Percentiles rank a stretch among this genome's conserved stretches.
phyloP scores from a whole-genome alignment of 2,888 invertebrate genomes.

The Habroteleia sp. region DNA sequence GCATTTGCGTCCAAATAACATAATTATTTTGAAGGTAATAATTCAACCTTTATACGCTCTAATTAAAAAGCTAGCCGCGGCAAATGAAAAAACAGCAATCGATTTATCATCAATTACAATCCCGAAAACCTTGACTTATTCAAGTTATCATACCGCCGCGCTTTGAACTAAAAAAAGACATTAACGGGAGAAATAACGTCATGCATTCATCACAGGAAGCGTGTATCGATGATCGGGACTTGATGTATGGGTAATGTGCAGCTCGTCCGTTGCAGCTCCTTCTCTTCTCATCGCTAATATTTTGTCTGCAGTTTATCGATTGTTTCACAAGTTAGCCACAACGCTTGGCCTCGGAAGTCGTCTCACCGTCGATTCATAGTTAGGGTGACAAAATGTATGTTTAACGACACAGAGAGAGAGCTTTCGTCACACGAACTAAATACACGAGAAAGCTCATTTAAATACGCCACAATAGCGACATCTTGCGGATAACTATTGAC shows the following conservation, averaged over 20 bases:
- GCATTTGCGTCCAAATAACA: too few species aligned
- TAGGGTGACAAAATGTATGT: constrained; percentile 72
- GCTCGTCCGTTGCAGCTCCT: constrained; percentile 29
- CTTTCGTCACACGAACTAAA: constrained; percentile 71
- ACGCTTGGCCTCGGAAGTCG: constrained; percentile 48
- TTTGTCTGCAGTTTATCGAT: constrained; percentile 59
- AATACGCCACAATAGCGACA: constrained; percentile 75
- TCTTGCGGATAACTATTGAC: constrained; percentile 60
- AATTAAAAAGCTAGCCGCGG: constrained; percentile 1
- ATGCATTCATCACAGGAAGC: constrained; percentile 26
- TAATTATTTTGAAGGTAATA: too few species aligned
- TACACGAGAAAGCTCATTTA: constrained; percentile 77
- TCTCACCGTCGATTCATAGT: constrained; percentile 55
- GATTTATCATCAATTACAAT: constrained; percentile 1
- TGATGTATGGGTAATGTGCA: constrained; percentile 27
- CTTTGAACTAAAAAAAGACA: constrained; percentile 2
- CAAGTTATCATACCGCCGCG: background rate
- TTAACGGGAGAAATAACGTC: constrained; percentile 13
- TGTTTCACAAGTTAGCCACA: constrained; percentile 54
- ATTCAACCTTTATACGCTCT: too few species aligned
- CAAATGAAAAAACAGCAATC: too few species aligned
- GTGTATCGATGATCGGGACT: constrained; percentile 28
- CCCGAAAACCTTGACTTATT: too few species aligned
- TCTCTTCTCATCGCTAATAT: constrained; percentile 31
- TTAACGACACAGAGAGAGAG: constrained; percentile 69